Conservation (phyloP, 2,113 vertebrate genomes). For the Tyrannus savana region DNA sequence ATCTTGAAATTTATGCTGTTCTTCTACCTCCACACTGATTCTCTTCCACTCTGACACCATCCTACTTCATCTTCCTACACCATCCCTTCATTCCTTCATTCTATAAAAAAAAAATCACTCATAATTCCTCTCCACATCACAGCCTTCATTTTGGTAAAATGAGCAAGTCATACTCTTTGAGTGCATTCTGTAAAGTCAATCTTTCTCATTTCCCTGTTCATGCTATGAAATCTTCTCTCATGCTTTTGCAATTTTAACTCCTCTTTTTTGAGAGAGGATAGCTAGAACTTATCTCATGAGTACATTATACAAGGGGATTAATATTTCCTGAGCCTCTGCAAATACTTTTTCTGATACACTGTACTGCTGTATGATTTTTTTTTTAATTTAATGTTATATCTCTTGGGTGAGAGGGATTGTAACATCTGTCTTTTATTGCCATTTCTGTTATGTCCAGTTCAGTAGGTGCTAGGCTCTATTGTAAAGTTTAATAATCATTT, state of each 20-base stretch:
- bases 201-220: not conserved
- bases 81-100: not conserved
- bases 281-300: not conserved
- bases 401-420: not conserved
- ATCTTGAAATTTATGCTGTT: not conserved
- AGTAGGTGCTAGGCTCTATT: not conserved
- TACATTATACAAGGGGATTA: not conserved
- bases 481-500: not conserved
- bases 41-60: slow-evolving; percentile 35
- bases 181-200: not conserved
- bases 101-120: not conserved
- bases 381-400: not conserved
- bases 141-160: not conserved
- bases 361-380: not conserved
- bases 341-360: not conserved
- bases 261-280: not conserved
- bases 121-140: not conserved
- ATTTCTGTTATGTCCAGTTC: not conserved
- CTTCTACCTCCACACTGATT: not conserved
- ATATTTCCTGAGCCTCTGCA: slow-evolving; percentile 7
- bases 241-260: not conserved
- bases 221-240: not conserved
- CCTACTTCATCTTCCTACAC: slow-evolving; percentile 46
- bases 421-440: not conserved
- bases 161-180: not conserved